A percentile compares a stretch with the other conserved stretches of the same genome.
These are phyloP conservation scores for Pseudomyrmex dendroicus DNA, from an alignment of 1,140 invertebrate species.

Conservation along the genomic window DNA sequence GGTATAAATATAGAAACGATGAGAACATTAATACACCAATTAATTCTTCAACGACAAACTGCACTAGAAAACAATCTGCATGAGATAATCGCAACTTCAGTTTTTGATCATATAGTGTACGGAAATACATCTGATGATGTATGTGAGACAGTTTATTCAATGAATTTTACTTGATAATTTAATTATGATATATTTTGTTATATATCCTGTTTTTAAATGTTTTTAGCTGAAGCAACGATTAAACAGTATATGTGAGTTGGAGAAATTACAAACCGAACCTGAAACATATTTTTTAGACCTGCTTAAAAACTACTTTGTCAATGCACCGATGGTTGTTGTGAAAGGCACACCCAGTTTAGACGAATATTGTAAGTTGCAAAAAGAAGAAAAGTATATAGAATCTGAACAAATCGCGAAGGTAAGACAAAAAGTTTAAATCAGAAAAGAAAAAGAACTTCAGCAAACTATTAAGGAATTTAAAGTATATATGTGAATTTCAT, in stretches of 20 bases:
- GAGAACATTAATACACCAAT: conserved; percentile 89
- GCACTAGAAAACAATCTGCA: conserved; percentile 92
- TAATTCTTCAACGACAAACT: conserved; percentile 89
- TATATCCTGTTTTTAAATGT: conserved; percentile 60
- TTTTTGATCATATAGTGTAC: conserved; percentile 94
- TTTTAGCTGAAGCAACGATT: conserved; percentile 89
- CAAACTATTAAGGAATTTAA: conserved; percentile 92
- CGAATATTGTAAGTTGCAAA: conserved; percentile 87
- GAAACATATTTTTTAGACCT: conserved; percentile 90
- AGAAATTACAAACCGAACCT: conserved; percentile 88
- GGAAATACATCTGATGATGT: conserved; percentile 91
- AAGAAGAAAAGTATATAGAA: conserved; percentile 89
- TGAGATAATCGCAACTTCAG: conserved; percentile 89
- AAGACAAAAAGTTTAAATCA: conserved; percentile 89
- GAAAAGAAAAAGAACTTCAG: conserved; percentile 87
- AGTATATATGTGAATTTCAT: conserved; percentile 67
- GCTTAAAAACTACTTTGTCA: conserved; percentile 90
- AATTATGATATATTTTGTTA: not conserved
- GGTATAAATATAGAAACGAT: conserved; percentile 92
- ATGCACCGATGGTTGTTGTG: conserved; percentile 85
- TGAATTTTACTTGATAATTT: conserved; percentile 9
- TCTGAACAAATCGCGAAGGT: conserved; percentile 87
- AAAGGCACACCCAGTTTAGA: conserved; percentile 86
- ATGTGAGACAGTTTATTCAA: conserved; percentile 78
- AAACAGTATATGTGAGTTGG: conserved; percentile 89